Percentiles rank a stretch among this genome's conserved stretches.
Conservation (phyloP, 2,797 vertebrate species). For the Parauchenoglanis punctatus region DNA sequence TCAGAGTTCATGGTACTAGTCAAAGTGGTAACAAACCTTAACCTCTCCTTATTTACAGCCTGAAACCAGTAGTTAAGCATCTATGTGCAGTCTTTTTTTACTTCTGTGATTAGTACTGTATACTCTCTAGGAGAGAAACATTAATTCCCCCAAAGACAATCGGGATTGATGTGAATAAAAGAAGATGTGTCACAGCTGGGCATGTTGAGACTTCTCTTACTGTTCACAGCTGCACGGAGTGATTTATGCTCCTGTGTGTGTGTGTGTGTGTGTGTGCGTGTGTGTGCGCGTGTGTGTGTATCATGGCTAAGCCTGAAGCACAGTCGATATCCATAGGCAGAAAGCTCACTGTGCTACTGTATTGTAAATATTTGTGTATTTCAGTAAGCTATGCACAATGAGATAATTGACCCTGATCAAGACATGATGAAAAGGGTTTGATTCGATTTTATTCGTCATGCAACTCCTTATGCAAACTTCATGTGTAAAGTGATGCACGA, state of each 20-base stretch:
- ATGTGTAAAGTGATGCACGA: not conserved
- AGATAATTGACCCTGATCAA: not conserved
- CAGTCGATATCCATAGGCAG: slow-evolving; percentile 52
- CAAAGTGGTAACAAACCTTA: not conserved
- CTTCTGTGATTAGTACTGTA: not conserved
- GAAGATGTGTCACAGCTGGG: slow-evolving; percentile 61
- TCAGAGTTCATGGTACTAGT: not conserved
- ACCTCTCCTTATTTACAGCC: not conserved
- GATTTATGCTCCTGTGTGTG: slow-evolving; percentile 25
- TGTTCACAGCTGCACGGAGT: slow-evolving; percentile 77
- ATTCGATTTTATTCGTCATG: not conserved
- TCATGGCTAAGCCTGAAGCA: not conserved
- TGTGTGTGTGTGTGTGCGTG: slow-evolving; percentile 13
- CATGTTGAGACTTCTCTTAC: slow-evolving; percentile 78
- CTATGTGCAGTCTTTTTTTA: not conserved
- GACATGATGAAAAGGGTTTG: too few relatives aligned
- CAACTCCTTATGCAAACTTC: not conserved
- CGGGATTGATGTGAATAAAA: slow-evolving; percentile 45
- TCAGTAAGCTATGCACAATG: not conserved
- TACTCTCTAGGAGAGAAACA: slow-evolving; percentile 1
- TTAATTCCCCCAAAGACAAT: slow-evolving; percentile 57
- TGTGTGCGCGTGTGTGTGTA: not conserved
- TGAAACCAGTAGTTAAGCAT: not conserved
- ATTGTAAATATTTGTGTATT: not conserved
- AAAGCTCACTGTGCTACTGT: not conserved